Evolutionary conservation across 2,113 vertebrate genomes (phyloP).

Genomic region (Syngnathus floridae): DNA sequence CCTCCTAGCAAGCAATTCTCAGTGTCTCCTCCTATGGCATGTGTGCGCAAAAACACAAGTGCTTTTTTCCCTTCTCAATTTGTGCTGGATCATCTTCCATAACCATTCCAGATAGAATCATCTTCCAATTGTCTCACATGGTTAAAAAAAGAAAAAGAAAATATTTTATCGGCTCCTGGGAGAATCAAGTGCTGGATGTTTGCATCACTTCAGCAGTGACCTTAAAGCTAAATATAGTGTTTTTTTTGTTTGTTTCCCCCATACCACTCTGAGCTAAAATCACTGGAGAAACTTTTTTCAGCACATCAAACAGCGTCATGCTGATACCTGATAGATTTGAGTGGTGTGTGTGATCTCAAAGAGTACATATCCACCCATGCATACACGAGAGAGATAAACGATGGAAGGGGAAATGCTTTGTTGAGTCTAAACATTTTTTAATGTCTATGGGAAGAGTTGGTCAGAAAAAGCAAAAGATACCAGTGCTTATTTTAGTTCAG

Average conservation of each 20-base stretch:
- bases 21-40: conserved; percentile 42
- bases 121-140: conserved; percentile 31
- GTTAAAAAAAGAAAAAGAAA: conserved; percentile 17
- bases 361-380: conserved; percentile 19
- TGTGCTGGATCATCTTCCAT: conserved; percentile 46
- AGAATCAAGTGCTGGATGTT: conserved; percentile 30
- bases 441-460: background rate
- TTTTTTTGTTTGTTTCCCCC: conserved; percentile 47
- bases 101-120: conserved; percentile 36
- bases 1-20: conserved; percentile 46
- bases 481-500: background rate
- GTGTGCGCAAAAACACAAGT: conserved; percentile 34
- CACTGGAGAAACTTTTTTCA: conserved; percentile 42
- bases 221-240: conserved; percentile 45
- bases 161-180: conserved; percentile 3
- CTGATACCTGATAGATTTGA: conserved; percentile 32
- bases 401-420: conserved; percentile 20
- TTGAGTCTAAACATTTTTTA: conserved; percentile 18
- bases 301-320: conserved; percentile 41
- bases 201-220: conserved; percentile 29
- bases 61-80: conserved; percentile 31
- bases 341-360: conserved; percentile 14
- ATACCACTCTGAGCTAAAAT: conserved; percentile 49
- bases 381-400: conserved; percentile 8
- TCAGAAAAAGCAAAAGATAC: background rate